phyloP scores from a whole-genome alignment of 2,797 vertebrate species.

The Novumbra hubbsi region DNA sequence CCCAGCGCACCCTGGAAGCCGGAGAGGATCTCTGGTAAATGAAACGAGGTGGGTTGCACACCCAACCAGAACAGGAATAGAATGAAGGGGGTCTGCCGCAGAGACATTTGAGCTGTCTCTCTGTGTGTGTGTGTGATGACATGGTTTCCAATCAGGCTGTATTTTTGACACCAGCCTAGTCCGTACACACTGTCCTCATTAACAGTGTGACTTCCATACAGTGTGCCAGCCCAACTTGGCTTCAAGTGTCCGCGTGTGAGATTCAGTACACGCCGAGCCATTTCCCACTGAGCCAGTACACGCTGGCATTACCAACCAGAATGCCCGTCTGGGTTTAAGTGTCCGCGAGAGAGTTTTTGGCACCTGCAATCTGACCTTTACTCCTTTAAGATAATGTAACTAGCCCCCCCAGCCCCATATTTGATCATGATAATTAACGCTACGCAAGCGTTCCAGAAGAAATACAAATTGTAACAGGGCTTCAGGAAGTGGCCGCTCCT shows the following conservation, averaged over 20 bases:
- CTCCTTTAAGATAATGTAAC: slow-evolving; percentile 14
- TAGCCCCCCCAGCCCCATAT: neutral
- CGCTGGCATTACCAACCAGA: slow-evolving; percentile 17
- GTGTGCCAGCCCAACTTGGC: no score
- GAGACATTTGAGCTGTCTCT: neutral
- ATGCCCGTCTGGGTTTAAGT: slow-evolving; percentile 11
- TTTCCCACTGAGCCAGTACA: neutral
- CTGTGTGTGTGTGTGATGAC: neutral
- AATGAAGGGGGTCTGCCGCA: neutral
- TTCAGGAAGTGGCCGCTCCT: neutral
- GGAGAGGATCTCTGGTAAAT: neutral
- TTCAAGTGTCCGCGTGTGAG: no score
- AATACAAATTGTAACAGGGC: slow-evolving; percentile 3
- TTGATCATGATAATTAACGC: slow-evolving; percentile 9
- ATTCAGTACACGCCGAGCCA: neutral
- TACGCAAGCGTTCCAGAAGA: slow-evolving; percentile 28
- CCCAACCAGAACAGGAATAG: neutral
- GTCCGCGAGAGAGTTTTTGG: slow-evolving; percentile 8
- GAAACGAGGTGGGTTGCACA: neutral
- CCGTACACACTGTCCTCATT: slow-evolving; percentile 8
- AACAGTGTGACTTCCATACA: neutral
- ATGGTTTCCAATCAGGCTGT: slow-evolving; percentile 11
- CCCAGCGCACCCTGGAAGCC: neutral
- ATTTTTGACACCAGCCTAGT: slow-evolving; percentile 24
- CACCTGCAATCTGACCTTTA: neutral